phyloP scores from a whole-genome alignment of 2,797 vertebrate genomes.

The Cirrhinus mrigala region DNA sequence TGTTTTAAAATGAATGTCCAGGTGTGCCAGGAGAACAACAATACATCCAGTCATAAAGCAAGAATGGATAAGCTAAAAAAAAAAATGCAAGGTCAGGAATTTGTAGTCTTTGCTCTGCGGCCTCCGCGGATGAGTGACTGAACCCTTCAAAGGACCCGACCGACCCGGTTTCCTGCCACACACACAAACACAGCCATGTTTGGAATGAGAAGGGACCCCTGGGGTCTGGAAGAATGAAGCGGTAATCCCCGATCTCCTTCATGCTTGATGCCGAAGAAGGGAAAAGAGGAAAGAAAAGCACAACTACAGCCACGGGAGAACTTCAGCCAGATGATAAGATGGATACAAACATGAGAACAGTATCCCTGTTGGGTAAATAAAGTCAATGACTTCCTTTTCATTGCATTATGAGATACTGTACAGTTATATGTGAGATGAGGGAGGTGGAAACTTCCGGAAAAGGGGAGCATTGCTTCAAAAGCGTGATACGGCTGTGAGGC shows the following conservation, averaged over 20 bases:
- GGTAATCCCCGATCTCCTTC: slow-evolving; percentile 51
- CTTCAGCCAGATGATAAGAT: slow-evolving; percentile 4
- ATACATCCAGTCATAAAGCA: slow-evolving; percentile 4
- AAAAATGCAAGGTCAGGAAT: slow-evolving; percentile 22
- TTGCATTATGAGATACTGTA: not conserved
- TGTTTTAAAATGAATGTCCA: not conserved
- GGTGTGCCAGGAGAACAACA: not conserved
- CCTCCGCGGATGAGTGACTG: slow-evolving; percentile 35
- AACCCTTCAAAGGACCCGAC: slow-evolving; percentile 23
- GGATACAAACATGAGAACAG: slow-evolving; percentile 14
- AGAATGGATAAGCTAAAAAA: not conserved
- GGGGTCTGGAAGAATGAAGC: slow-evolving; percentile 25
- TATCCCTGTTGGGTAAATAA: slow-evolving; percentile 40
- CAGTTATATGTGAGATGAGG: not conserved
- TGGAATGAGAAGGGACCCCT: slow-evolving; percentile 47
- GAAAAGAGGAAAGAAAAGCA: slow-evolving; percentile 34
- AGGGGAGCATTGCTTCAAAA: not conserved
- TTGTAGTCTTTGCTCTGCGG: not conserved
- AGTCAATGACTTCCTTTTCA: slow-evolving; percentile 15
- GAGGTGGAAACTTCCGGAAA: slow-evolving; percentile 2
- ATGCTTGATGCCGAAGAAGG: not conserved
- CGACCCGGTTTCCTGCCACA: slow-evolving; percentile 38
- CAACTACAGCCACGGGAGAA: not conserved
- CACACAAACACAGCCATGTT: slow-evolving; percentile 34
- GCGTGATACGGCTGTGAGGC: not conserved